Conservation (phyloP, 2,113 vertebrate genomes). For the Rhabdomys dilectus region DNA sequence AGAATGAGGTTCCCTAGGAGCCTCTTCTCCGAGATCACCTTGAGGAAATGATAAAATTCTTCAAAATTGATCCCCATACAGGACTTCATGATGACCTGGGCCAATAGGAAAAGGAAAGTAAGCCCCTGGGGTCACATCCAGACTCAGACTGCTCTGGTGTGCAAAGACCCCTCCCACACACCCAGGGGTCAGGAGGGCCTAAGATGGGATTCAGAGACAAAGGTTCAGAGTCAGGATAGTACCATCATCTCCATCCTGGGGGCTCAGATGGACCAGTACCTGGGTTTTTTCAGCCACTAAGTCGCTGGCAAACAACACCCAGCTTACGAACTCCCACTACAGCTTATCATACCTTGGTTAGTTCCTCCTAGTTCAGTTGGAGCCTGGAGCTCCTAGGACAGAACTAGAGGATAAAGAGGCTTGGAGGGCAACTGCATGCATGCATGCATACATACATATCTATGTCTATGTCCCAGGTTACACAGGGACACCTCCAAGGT, state of each 20-base stretch:
- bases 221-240: no score
- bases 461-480: background rate
- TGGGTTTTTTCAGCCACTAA: background rate
- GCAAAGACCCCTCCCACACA: no score
- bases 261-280: background rate
- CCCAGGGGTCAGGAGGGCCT: no score
- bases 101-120: no score
- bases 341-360: no score
- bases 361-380: background rate
- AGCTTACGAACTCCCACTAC: background rate
- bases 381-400: background rate
- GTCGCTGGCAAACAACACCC: background rate
- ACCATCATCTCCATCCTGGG: background rate
- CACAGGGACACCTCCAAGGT: background rate
- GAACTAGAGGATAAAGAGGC: background rate
- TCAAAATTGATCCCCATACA: no score
- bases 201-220: no score
- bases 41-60: no score
- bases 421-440: background rate
- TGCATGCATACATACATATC: rapidly evolving
- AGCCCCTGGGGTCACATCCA: no score
- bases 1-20: background rate
- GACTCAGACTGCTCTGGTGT: no score
- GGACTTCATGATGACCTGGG: no score
- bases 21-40: no score